Conservation (phyloP, 2,113 vertebrate genomes). For the Gracilinanus agilis region DNA sequence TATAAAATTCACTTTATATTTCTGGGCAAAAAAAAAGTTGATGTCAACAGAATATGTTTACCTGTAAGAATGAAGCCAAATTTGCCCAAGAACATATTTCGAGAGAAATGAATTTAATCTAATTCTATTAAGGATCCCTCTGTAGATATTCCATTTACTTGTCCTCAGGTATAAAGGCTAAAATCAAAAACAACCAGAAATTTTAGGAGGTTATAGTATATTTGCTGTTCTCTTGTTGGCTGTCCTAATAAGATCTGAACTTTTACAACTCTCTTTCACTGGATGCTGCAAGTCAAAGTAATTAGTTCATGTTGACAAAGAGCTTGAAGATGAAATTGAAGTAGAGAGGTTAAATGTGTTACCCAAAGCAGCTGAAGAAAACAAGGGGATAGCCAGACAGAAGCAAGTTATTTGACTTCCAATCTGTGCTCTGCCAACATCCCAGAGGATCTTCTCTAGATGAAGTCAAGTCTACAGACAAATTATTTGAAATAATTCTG, state of each 20-base stretch:
- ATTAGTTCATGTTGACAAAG: slow-evolving; percentile 32
- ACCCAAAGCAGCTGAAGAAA: slow-evolving; percentile 23
- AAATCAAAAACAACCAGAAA: background rate
- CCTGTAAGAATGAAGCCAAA: background rate
- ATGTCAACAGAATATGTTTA: slow-evolving; percentile 27
- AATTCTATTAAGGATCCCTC: background rate
- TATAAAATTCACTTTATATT: background rate
- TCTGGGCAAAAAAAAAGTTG: background rate
- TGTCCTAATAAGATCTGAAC: background rate
- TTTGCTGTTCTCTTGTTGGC: background rate
- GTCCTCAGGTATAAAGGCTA: background rate
- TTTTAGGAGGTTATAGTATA: background rate
- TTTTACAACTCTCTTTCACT: background rate
- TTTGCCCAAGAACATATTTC: slow-evolving; percentile 20
- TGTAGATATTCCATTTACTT: background rate
- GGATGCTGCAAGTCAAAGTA: background rate
- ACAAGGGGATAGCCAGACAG: background rate
- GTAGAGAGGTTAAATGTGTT: slow-evolving; percentile 10
- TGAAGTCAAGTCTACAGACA: background rate
- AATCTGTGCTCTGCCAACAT: background rate
- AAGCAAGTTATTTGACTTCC: background rate
- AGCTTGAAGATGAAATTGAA: slow-evolving; percentile 39
- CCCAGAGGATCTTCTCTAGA: background rate
- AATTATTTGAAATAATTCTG: background rate
- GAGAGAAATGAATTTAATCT: background rate